A percentile compares a stretch with the other conserved stretches of the same genome.
These are phyloP conservation scores for Netelia melanura DNA, from an alignment of 2,888 invertebrate species.

Conservation along the genomic window DNA sequence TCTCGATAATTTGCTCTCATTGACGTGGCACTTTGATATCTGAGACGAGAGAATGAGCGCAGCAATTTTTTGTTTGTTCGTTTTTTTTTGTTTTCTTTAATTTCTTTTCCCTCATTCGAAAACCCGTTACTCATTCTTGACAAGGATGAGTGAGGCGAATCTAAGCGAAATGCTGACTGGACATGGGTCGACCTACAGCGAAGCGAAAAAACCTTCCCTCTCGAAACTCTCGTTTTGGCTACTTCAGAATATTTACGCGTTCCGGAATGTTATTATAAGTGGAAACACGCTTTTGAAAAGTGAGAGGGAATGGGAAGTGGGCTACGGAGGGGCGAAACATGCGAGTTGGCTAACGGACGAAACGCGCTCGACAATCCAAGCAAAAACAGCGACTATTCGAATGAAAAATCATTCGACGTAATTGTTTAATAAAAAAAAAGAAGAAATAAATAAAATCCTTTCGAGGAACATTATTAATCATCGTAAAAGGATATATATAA, in stretches of 20 bases:
- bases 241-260: conserved; percentile 81
- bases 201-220: conserved; percentile 63
- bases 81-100: conserved; percentile 20
- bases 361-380: background rate
- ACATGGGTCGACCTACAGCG: conserved; percentile 79
- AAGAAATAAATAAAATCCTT: background rate
- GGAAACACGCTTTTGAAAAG: conserved; percentile 74
- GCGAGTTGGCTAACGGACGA: background rate
- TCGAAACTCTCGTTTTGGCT: conserved; percentile 70
- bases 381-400: background rate
- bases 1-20: conserved; percentile 6
- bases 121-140: conserved; percentile 44
- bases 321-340: conserved; percentile 10
- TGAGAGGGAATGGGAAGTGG: conserved; percentile 30
- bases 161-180: conserved; percentile 59
- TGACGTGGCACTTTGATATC: conserved; percentile 43
- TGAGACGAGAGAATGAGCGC: conserved; percentile 33
- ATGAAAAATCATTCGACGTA: background rate
- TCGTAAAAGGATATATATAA: background rate
- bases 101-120: conserved; percentile 9
- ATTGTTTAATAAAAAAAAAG: background rate
- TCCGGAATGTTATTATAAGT: conserved; percentile 82
- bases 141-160: conserved; percentile 57
- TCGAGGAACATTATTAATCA: background rate
- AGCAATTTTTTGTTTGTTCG: background rate